Base-by-base conservation (phyloP, 2,888 invertebrate species). In the Cantharis rufa region DNA sequence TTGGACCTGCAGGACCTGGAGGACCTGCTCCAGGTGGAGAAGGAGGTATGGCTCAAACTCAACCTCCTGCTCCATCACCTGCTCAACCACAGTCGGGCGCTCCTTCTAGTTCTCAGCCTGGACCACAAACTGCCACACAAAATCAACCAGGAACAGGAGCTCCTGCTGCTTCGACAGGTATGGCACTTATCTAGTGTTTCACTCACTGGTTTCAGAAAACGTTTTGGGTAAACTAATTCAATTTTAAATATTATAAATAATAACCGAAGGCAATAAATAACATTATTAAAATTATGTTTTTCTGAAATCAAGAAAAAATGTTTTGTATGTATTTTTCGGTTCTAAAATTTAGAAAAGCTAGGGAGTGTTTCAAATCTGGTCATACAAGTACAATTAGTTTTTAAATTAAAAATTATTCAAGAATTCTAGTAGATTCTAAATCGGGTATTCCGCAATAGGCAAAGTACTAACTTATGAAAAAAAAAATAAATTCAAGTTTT, bases 81-180 rank as follows among this genome's bases (percentile, higher is more conserved):
- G 93, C 93, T 82, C 94, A 94, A 81, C 94, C 94, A 11, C 94
- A 94, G 82, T 92, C 94, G 70, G 93, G 94, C 9, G 93, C 94
- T 62, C 94, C 92, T 3, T 90, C 90, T 64, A 91, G 91, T 15
- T 89, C 90, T 15, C 91, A 92, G 84, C 90, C 91, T 1, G 91
- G 91, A 88, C 92, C 78, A 85, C 91, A 86, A 79, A 89, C 91
- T 80, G 89, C 90, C 63, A 89, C 90, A 21, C 91, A 91, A 82
- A 89, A 90, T 80, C 88, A 89, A 86, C 87, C 89, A 66, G 86
- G 88, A 16, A 71, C 71, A 0, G 88, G 87, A 62, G 85, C 89
- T 24, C 87, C 88, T 73, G 86, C 88, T 15, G 86, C 88, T 10
- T 88, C 88, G n/a, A 88, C 88, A 78, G 88, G 88, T 88, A 15